phyloP scores from a whole-genome alignment of 2,888 invertebrate species.

The Diadromus collaris region DNA sequence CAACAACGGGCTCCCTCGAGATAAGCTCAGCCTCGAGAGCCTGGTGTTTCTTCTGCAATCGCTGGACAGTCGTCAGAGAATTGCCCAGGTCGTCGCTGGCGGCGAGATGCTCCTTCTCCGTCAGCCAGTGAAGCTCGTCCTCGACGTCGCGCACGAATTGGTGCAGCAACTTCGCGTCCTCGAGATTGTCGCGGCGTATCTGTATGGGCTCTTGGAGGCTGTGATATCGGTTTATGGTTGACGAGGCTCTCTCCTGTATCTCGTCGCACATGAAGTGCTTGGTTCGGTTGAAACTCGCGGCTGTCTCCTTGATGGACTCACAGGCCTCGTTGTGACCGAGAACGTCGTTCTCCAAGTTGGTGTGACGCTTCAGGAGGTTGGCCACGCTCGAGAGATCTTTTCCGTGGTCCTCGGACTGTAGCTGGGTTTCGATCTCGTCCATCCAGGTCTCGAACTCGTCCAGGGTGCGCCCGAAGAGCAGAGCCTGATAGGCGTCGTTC shows the following conservation, averaged over 20 bases:
- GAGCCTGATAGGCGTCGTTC: slow-evolving; percentile 94
- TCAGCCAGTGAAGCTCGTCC: slow-evolving; percentile 96
- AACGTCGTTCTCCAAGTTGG: slow-evolving; percentile 93
- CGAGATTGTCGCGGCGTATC: slow-evolving; percentile 94
- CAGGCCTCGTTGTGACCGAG: slow-evolving; percentile 92
- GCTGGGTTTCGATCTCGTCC: slow-evolving; percentile 91
- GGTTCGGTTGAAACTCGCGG: slow-evolving; percentile 88
- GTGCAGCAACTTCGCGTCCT: slow-evolving; percentile 93
- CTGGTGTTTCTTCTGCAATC: slow-evolving; percentile 96
- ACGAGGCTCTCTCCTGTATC: slow-evolving; percentile 87
- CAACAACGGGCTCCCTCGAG: slow-evolving; percentile 92
- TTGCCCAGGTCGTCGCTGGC: slow-evolving; percentile 87
- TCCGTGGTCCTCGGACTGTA: slow-evolving; percentile 90
- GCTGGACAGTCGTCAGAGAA: slow-evolving; percentile 89
- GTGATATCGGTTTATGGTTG: slow-evolving; percentile 87
- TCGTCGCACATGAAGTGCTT: slow-evolving; percentile 96
- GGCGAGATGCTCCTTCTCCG: slow-evolving; percentile 87
- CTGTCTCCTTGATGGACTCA: slow-evolving; percentile 89
- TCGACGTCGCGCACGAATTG: slow-evolving; percentile 96
- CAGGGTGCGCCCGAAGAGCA: slow-evolving; percentile 92
- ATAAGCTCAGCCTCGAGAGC: slow-evolving; percentile 94
- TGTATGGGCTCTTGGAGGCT: slow-evolving; percentile 94
- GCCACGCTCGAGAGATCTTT: slow-evolving; percentile 94
- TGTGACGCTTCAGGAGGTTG: slow-evolving; percentile 90
- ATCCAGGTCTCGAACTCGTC: slow-evolving; percentile 98